These are phyloP conservation scores for Hemitrygon akajei DNA, from an alignment of 2,797 vertebrate species.

Conservation along the genomic window DNA sequence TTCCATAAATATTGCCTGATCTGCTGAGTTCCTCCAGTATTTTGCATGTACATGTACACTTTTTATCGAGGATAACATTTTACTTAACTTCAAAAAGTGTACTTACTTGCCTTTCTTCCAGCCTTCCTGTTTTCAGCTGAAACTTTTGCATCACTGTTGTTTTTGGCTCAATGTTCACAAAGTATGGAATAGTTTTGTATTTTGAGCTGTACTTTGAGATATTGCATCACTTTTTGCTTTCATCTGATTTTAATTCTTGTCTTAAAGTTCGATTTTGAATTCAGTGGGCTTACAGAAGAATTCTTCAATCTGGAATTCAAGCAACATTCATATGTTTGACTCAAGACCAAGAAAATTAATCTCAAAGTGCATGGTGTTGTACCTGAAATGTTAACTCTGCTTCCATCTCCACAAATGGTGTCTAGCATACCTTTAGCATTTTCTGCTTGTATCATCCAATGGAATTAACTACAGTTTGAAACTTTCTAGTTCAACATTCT, in stretches of 20 bases:
- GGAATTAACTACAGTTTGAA: too few relatives aligned
- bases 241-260: neutral
- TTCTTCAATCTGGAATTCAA: too few relatives aligned
- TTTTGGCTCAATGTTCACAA: neutral
- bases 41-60: too few relatives aligned
- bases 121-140: neutral
- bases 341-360: neutral
- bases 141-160: neutral
- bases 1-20: too few relatives aligned
- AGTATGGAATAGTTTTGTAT: neutral
- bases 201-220: neutral
- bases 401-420: too few relatives aligned
- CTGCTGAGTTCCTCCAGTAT: too few relatives aligned
- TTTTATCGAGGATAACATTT: neutral
- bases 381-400: too few relatives aligned
- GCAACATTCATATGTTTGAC: too few relatives aligned
- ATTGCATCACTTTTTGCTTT: neutral
- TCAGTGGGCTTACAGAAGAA: neutral
- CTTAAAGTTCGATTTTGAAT: neutral
- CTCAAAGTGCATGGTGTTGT: too few relatives aligned
- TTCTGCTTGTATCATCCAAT: too few relatives aligned
- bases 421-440: too few relatives aligned
- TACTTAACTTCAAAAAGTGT: neutral
- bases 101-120: neutral
- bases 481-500: too few relatives aligned